Conservation (phyloP, 2,113 vertebrate species). For the Osmerus eperlanus region DNA sequence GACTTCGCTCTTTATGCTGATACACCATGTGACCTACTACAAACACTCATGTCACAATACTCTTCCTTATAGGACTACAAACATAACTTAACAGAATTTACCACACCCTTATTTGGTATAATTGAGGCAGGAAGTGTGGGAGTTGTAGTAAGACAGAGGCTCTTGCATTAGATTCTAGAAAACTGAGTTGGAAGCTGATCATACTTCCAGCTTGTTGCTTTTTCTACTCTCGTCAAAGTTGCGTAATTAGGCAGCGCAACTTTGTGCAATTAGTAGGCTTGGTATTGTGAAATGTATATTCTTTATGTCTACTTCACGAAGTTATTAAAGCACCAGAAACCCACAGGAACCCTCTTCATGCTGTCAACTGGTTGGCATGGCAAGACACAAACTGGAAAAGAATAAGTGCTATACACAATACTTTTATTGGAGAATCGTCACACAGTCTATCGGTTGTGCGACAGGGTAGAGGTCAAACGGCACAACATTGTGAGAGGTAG, state of each 20-base stretch:
- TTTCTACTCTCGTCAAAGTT: too few species aligned
- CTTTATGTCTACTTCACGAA: not conserved
- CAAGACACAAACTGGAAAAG: too few species aligned
- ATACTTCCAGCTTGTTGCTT: too few species aligned
- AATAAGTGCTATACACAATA: too few species aligned
- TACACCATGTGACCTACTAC: slow-evolving; percentile 2
- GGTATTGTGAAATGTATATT: too few species aligned
- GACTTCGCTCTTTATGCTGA: not conserved
- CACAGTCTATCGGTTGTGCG: too few species aligned
- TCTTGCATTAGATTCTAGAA: not conserved
- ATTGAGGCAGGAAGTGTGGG: slow-evolving; percentile 1
- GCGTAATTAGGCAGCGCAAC: too few species aligned
- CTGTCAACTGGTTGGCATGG: too few species aligned
- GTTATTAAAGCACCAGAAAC: not conserved
- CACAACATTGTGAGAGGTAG: not conserved
- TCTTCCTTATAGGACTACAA: not conserved
- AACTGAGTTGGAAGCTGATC: too few species aligned
- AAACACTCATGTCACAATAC: not conserved
- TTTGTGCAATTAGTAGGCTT: too few species aligned
- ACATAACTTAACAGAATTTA: slow-evolving; percentile 6
- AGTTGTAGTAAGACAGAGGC: not conserved
- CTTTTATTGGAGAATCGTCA: too few species aligned
- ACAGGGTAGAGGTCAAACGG: not conserved
- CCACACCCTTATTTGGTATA: not conserved
- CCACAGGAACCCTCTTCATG: too few species aligned